A percentile compares a stretch with the other conserved stretches of the same genome.
These are phyloP conservation scores for Peromyscus melanophrys DNA, from an alignment of 2,797 vertebrate genomes.

Conservation along the genomic window DNA sequence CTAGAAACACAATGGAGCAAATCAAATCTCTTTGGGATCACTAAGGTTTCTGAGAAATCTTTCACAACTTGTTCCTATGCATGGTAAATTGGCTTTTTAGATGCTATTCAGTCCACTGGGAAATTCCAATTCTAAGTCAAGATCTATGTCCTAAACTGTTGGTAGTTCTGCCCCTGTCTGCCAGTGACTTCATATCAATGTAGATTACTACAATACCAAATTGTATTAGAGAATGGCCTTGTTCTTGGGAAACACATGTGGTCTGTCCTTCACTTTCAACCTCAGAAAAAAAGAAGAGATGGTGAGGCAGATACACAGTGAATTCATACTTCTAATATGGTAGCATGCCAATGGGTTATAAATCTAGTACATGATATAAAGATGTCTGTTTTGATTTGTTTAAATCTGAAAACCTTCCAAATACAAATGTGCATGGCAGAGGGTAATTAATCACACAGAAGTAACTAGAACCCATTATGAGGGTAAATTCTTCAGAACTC, in stretches of 20 bases:
- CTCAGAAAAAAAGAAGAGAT: neutral
- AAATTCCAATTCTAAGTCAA: neutral
- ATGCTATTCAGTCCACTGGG: neutral
- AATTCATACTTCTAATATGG: neutral
- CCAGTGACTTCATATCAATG: neutral
- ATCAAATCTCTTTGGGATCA: neutral
- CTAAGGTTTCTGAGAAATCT: constrained; percentile 4
- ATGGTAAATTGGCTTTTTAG: neutral
- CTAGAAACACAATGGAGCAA: neutral
- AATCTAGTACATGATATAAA: neutral
- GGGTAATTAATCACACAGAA: neutral
- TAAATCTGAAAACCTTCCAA: neutral
- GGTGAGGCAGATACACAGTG: neutral
- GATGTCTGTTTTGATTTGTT: neutral
- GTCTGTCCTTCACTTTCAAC: neutral
- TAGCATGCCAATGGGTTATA: neutral
- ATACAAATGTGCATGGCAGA: neutral
- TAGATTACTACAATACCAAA: neutral
- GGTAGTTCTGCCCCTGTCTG: neutral
- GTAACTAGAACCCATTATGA: neutral
- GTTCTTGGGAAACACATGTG: neutral
- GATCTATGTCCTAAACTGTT: neutral
- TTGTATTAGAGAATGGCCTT: neutral
- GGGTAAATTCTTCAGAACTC: neutral
- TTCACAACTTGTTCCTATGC: neutral